A percentile compares a stretch with the other conserved stretches of the same genome.
These are phyloP conservation scores for Spodoptera picta DNA, from an alignment of 2,888 invertebrate genomes.

Conservation along the genomic window DNA sequence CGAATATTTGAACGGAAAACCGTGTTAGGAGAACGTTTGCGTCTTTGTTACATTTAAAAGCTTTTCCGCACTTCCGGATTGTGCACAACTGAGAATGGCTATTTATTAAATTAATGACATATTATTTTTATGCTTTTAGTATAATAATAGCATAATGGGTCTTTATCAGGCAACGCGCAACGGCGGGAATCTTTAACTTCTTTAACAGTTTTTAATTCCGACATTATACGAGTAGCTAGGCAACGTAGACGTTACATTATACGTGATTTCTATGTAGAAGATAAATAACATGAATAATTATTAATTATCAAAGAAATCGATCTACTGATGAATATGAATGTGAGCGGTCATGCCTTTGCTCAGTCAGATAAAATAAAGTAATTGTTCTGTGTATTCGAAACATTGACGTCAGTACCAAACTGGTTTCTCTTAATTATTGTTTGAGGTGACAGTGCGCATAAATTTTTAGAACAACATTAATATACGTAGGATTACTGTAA, in stretches of 20 bases:
- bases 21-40: constrained; percentile 27
- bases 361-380: constrained; percentile 11
- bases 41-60: constrained; percentile 38
- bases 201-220: not conserved
- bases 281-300: constrained; percentile 16
- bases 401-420: constrained; percentile 42
- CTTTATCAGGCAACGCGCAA: constrained; percentile 6
- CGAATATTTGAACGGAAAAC: constrained; percentile 45
- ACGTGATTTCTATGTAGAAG: constrained; percentile 10
- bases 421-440: constrained; percentile 25
- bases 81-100: constrained; percentile 6
- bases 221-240: not conserved
- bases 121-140: constrained; percentile 7
- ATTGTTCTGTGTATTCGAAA: constrained; percentile 8
- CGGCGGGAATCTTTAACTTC: not conserved
- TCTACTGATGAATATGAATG: constrained; percentile 17
- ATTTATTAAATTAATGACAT: constrained; percentile 10
- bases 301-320: constrained; percentile 21
- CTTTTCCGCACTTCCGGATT: constrained; percentile 15
- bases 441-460: constrained; percentile 20
- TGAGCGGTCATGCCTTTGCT: constrained; percentile 2
- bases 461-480: constrained; percentile 35
- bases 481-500: constrained; percentile 33
- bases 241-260: not conserved
- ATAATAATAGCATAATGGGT: constrained; percentile 3